These are phyloP conservation scores for Caenorhabditis tropicalis DNA, from an alignment of 1,140 invertebrate species.

Conservation along the genomic window DNA sequence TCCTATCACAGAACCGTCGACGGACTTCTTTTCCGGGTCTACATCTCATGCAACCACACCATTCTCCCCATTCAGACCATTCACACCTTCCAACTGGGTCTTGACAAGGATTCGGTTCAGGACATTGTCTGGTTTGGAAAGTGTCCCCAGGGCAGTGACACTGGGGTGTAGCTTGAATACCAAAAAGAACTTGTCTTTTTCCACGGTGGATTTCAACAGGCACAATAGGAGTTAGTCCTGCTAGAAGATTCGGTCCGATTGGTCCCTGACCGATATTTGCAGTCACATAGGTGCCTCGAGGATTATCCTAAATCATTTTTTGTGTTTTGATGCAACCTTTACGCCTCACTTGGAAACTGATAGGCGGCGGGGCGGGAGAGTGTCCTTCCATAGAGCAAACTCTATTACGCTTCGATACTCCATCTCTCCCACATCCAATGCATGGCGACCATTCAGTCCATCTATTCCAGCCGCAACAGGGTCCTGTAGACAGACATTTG, in stretches of 20 bases:
- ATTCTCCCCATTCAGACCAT: conserved; percentile 49
- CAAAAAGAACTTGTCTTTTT: conserved; percentile 14
- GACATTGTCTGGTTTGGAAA: conserved; percentile 38
- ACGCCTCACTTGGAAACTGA: conserved; percentile 37
- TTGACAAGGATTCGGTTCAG: neutral
- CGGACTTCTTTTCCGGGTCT: conserved; percentile 25
- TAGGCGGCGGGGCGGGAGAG: conserved; percentile 19
- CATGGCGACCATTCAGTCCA: conserved; percentile 52
- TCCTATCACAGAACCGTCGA: conserved; percentile 37
- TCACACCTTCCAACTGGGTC: conserved; percentile 29
- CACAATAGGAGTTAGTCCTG: conserved; percentile 37
- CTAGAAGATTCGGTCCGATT: neutral
- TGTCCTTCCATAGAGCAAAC: conserved; percentile 47
- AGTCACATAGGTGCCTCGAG: conserved; percentile 10
- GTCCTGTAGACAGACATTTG: neutral
- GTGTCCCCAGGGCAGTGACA: conserved; percentile 42
- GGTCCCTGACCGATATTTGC: neutral
- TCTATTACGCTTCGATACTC: neutral
- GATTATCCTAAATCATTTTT: neutral
- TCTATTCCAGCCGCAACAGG: conserved; percentile 48
- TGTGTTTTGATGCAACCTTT: neutral
- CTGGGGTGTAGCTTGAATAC: neutral
- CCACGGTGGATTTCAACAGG: conserved; percentile 52
- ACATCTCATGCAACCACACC: conserved; percentile 47
- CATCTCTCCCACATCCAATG: conserved; percentile 38